Base-by-base conservation (phyloP, 2,113 vertebrate genomes). In the Atrichornis clamosus region DNA sequence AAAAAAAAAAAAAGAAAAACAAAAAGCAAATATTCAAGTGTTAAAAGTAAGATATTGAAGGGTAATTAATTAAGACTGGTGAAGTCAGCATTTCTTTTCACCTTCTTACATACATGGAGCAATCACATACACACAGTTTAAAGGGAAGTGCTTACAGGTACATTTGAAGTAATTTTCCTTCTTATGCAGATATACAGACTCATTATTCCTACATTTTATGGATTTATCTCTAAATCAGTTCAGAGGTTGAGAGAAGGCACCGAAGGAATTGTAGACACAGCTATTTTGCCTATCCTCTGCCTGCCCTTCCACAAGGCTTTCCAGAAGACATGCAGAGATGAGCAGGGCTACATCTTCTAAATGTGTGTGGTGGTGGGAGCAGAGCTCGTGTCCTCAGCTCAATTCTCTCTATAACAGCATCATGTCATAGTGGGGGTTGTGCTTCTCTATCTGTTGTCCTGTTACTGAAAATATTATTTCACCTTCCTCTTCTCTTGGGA, bases 301-400 rank as follows among this genome's bases (percentile, higher is more conserved):
- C 53, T 75, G 41, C 85, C 23, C 26, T 79, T 69, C 74, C 60
- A 46, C 39, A 35, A 52, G 37, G 15, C 26, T 53, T 56, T 33
- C 21, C 7, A 39, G 73, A 47, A 87, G 12, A 18, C 77, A 82
- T 37, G 32, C 37, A 79, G 47, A 24, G 32, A 10, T n/a, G 30
- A 49, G 41, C 15, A 63, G 32, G 50, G 12, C 42, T 85, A 1
- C 5, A 19, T 21, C 7, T 62, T 50, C 39, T 41, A 35, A 50
- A 35, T 3, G 10, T 1, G 1, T 24, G 2, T 1, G 2, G 42
- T 3, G 6, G 26, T 53, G 37, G 30, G 35, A 85, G 58, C 28
- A 49, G 33, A 81, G 27, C 16, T 22, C 13, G 20, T n/a, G 18
- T 3, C 30, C 42, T 65, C 39, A 74, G 33, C 39, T 50, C n/a